Base-by-base conservation (phyloP, 1,140 invertebrate genomes). In the Coptotermes formosanus region DNA sequence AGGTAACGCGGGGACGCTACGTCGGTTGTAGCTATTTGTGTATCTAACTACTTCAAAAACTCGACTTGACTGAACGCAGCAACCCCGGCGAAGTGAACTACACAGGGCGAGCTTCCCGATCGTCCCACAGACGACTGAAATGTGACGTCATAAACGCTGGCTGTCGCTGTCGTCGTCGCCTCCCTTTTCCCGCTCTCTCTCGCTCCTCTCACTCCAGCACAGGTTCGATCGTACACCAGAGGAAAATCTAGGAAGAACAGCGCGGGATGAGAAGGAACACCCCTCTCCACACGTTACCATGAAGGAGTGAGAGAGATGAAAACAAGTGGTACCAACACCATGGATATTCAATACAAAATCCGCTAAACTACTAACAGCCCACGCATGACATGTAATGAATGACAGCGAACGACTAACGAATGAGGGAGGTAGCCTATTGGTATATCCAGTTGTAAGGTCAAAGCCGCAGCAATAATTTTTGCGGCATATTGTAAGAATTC, bases 11-110 rank as follows among this genome's bases (percentile, higher is more conserved):
- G 64, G 25, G 64, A 75, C 25, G 25, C 64, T 16, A 14, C 64
- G 64, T 8, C 64, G 64, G 64, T 9, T 30, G 64, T 75, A 75
- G 64, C n/a, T 75, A 30, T 75, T 75, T 75, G 64, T 75, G 64
- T 75, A 75, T 75, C n/a, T 30, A 75, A 75, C 25, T 75, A 75
- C 64, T 75, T 75, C 64, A 75, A 75, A 75, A 75, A 75, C 64
- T 75, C 64, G 64, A 25, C n/a, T n/a, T 75, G 25, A 75, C 64
- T 75, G 64, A 75, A 75, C 64, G 64, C 25, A 75, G 2, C 64
- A 75, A 75, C 64, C 64, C 9, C 64, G 14, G 64, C 25, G 25
- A 75, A 25, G 25, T 75, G 64, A 75, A 75, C 59, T 64, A 64
- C 59, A 64, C 9, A 75, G 64, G 8, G 11, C 64, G n/a, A 30